These are phyloP conservation scores for Eristalis intricaria DNA, from an alignment of 2,888 invertebrate genomes.

Conservation along the genomic window DNA sequence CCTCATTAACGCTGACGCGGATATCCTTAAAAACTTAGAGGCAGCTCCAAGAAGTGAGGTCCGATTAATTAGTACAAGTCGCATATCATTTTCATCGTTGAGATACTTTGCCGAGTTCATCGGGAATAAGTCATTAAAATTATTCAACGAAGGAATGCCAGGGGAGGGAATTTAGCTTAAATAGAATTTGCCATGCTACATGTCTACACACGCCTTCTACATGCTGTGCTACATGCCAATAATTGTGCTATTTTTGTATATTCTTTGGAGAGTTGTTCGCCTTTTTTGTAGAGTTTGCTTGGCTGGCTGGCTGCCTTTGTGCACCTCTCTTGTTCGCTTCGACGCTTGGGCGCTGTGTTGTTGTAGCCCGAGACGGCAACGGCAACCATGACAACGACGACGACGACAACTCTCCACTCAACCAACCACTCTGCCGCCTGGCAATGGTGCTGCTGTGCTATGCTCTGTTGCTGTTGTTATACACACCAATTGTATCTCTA, in stretches of 20 bases:
- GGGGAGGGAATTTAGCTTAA: constrained; percentile 37
- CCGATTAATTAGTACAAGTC: constrained; percentile 37
- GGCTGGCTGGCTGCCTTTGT: neutral
- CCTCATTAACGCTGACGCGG: neutral
- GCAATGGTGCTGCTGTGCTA: neutral
- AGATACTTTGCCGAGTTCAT: constrained; percentile 59
- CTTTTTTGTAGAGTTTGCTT: constrained; percentile 47
- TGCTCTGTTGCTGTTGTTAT: constrained; percentile 16
- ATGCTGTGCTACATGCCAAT: constrained; percentile 36
- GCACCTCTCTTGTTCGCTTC: constrained; percentile 35
- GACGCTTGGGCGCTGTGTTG: neutral
- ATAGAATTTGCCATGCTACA: constrained; percentile 26
- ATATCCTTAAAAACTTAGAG: constrained; percentile 23
- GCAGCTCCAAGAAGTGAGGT: constrained; percentile 14
- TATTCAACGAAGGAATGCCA: neutral
- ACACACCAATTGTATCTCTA: constrained; percentile 66
- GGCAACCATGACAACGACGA: neutral
- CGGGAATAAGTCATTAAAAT: constrained; percentile 47
- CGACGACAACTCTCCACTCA: constrained; percentile 58
- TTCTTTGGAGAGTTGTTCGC: constrained; percentile 40
- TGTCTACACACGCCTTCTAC: constrained; percentile 5
- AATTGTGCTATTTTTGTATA: constrained; percentile 64
- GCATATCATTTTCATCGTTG: constrained; percentile 4
- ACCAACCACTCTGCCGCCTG: neutral
- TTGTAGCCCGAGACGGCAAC: constrained; percentile 1